phyloP scores from a whole-genome alignment of 2,888 invertebrate genomes.

The Lissocephala sabroskyi region DNA sequence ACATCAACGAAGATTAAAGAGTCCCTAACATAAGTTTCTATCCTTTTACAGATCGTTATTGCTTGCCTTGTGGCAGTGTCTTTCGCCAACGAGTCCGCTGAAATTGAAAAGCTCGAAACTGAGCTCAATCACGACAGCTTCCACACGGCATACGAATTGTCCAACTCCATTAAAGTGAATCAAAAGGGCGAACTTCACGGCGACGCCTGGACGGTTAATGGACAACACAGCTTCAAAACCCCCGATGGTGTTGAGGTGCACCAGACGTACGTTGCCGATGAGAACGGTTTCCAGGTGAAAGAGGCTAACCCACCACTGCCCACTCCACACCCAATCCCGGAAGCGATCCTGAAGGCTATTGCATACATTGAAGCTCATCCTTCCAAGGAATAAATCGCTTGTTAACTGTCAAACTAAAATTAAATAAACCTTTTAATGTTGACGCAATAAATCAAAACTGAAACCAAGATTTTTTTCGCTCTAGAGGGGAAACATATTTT shows the following conservation, averaged over 20 bases:
- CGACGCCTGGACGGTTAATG: slow-evolving; percentile 29
- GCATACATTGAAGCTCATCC: slow-evolving; percentile 43
- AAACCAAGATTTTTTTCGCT: too few species aligned
- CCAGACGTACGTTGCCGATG: slow-evolving; percentile 42
- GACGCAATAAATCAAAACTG: too few species aligned
- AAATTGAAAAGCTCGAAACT: slow-evolving; percentile 38
- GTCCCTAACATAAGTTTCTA: not conserved
- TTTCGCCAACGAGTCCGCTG: slow-evolving; percentile 47
- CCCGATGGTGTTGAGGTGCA: slow-evolving; percentile 54
- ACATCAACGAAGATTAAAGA: not conserved
- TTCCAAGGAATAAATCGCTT: not conserved
- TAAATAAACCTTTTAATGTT: too few species aligned
- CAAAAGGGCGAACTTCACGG: slow-evolving; percentile 40
- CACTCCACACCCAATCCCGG: slow-evolving; percentile 61
- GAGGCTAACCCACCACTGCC: slow-evolving; percentile 53
- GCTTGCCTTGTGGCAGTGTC: slow-evolving; percentile 56
- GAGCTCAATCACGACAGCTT: slow-evolving; percentile 50
- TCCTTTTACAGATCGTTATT: slow-evolving; percentile 46
- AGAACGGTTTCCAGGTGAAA: slow-evolving; percentile 44
- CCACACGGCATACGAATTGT: slow-evolving; percentile 45
- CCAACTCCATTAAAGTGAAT: slow-evolving; percentile 41
- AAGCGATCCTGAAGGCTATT: slow-evolving; percentile 33
- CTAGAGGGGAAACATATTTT: too few species aligned
- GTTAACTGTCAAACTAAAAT: slow-evolving; percentile 3
- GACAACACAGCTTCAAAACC: slow-evolving; percentile 27